Percentiles rank a stretch among this genome's conserved stretches.
Evolutionary conservation across 2,888 invertebrate genomes (phyloP).

Genomic region (Leucophenga maculata): DNA sequence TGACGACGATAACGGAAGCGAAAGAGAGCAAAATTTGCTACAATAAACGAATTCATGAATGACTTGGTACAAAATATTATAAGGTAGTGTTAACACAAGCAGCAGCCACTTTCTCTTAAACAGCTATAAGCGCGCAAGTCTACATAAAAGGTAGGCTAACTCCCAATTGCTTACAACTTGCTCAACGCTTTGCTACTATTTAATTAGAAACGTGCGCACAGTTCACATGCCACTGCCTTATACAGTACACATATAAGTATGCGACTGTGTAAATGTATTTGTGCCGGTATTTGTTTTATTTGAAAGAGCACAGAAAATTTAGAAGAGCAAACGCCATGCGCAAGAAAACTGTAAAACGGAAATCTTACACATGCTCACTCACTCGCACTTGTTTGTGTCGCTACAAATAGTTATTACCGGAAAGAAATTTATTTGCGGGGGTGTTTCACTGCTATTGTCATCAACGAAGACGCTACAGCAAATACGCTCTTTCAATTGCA

Average conservation of each 20-base stretch:
- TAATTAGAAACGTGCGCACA: no score
- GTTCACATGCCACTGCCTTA: no score
- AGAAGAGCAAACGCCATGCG: background rate
- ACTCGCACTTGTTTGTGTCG: background rate
- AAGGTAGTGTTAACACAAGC: no score
- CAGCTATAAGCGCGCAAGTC: no score
- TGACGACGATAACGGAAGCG: constrained; percentile 45
- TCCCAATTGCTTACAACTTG: no score
- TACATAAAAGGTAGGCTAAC: no score
- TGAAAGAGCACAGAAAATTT: background rate
- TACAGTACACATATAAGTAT: no score
- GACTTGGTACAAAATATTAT: background rate
- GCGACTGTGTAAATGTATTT: background rate
- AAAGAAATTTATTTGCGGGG: background rate
- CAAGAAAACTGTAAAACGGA: no score
- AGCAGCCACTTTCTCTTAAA: no score
- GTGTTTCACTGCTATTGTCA: constrained; percentile 20
- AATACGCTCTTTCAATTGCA: no score
- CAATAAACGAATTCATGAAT: background rate
- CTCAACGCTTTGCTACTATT: no score
- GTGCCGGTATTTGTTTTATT: background rate
- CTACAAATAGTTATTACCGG: constrained; percentile 7
- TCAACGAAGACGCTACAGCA: no score
- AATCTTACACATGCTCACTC: background rate
- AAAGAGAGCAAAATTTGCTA: constrained; percentile 6